Evolutionary conservation across 2,113 vertebrate genomes (phyloP), one percentile per base, ranked within the genome.

Genomic region (Sinocyclocheilus maitianheensis): DNA sequence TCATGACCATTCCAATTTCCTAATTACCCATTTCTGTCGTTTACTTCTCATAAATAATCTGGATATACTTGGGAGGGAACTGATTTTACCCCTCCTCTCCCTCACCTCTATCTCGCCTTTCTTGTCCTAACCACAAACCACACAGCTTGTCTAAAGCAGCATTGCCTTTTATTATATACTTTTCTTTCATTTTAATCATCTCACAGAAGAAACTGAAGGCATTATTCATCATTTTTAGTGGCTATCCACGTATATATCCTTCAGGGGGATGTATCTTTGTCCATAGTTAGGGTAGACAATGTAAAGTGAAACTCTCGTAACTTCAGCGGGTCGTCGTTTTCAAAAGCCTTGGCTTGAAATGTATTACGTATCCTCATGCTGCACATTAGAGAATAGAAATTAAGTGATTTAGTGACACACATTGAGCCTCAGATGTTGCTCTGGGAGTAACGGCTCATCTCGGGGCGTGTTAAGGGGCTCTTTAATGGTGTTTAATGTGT

Each of bases 361-460:
- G 88, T 88, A 87, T 89, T 89, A 85, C 75, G 51, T 90, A 85
- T 92, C 88, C 90, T 78, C 88, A 67, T 85, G 89, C 87, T 88
- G 86, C 88, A 90, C 89, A 91, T 94, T 91, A 91, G 90, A 92
- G 90, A 85, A 88, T 89, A 78, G 81, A 90, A 93, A 93, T 91
- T 87, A 93, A 94, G 92, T 90, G 85, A 91, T 93, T 92, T 90
- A 83, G 87, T 87, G 46, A 10, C 87, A 92, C 88, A 89, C 88
- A 89, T 89, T 88, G 91, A 88, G 89, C 85, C 81, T 91, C 87
- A 82, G 84, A 90, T 86, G 87, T 83, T 89, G 88, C 91, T 89
- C 86, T 58, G 89, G 89, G 89, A 91, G 88, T 62, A 40, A 26
- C 55, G 37, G 37, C 40, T 10, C 88, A 72, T 78, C 89, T 77